phyloP scores from a whole-genome alignment of 2,113 vertebrate genomes.

The Todiramphus chloris region DNA sequence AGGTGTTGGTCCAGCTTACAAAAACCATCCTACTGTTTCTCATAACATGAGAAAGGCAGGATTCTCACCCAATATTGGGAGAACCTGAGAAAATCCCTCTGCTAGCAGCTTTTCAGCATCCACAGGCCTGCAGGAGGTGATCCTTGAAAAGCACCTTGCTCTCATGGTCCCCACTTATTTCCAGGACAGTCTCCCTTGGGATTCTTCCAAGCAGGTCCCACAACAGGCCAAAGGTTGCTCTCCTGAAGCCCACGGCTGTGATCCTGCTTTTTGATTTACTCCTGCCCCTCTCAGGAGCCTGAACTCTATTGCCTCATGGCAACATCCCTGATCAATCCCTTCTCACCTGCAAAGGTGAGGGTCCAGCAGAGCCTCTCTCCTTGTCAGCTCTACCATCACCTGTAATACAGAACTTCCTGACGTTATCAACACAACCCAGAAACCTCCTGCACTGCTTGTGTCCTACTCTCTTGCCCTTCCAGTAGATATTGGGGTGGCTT shows the following conservation, averaged over 20 bases:
- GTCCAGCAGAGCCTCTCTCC: not conserved
- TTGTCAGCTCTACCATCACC: not conserved
- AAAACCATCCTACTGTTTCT: no score
- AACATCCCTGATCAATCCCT: not conserved
- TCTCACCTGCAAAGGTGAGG: not conserved
- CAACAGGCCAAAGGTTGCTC: not conserved
- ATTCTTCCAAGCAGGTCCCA: not conserved
- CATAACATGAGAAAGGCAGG: no score
- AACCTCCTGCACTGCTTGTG: not conserved
- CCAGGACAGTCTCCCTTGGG: not conserved
- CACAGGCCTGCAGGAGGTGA: not conserved
- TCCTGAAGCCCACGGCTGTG: not conserved
- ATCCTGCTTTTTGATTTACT: not conserved
- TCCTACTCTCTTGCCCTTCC: not conserved
- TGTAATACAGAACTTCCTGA: not conserved
- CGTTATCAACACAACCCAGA: not conserved
- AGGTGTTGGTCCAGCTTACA: no score
- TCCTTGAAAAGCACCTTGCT: not conserved
- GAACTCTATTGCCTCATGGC: not conserved
- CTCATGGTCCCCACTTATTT: not conserved
- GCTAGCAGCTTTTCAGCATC: no score
- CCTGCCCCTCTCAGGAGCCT: not conserved
- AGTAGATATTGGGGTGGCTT: not conserved
- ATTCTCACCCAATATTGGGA: no score
- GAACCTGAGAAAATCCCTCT: no score